phyloP scores from a whole-genome alignment of 2,113 vertebrate genomes.

The Erythrocercus mccallii region DNA sequence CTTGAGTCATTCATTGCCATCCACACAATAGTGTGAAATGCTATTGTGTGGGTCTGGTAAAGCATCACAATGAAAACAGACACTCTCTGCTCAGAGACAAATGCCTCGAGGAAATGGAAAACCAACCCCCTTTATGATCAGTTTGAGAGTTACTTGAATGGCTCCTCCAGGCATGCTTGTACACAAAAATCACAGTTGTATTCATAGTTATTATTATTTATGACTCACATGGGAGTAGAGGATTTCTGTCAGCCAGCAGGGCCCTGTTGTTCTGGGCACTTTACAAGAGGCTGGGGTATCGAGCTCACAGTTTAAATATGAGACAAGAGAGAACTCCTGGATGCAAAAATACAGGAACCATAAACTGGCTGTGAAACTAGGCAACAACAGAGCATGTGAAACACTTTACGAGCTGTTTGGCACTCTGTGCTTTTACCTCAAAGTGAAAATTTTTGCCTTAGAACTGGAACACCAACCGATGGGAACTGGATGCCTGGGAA shows the following conservation, averaged over 20 bases:
- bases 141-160: background rate
- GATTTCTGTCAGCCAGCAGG: background rate
- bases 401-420: background rate
- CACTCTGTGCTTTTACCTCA: background rate
- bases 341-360: background rate
- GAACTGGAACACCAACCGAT: background rate
- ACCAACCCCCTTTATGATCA: background rate
- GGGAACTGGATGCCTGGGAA: background rate
- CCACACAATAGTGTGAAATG: background rate
- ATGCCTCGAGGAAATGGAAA: background rate
- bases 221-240: background rate
- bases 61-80: background rate
- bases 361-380: background rate
- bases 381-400: background rate
- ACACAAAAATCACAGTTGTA: background rate
- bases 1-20: background rate
- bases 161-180: background rate
- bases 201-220: background rate
- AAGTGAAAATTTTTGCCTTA: background rate
- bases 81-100: background rate
- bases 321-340: background rate
- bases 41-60: background rate
- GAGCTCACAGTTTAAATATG: background rate
- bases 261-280: background rate
- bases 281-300: background rate